These are phyloP conservation scores for Anorthoa munda DNA, from an alignment of 2,888 invertebrate species.

Conservation along the genomic window DNA sequence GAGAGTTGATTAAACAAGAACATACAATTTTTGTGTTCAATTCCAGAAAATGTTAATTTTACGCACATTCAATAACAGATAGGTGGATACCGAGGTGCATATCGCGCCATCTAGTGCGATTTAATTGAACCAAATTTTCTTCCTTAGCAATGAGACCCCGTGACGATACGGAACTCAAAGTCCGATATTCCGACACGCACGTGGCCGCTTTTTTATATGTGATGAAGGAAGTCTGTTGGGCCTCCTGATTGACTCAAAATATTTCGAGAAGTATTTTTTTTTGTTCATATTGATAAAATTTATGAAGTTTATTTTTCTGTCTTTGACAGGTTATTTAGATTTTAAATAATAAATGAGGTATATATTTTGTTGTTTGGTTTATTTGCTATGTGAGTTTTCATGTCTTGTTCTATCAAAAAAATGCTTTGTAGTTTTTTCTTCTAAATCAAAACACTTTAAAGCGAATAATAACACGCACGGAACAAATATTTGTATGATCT, in stretches of 20 bases:
- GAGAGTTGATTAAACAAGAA: too few species aligned
- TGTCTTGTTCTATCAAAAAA: background rate
- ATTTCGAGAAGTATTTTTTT: conserved; percentile 15
- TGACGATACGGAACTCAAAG: background rate
- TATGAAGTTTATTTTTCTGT: background rate
- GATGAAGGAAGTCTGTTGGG: conserved; percentile 36
- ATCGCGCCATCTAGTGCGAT: too few species aligned
- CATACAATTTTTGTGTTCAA: too few species aligned
- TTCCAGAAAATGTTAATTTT: too few species aligned
- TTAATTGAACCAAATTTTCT: too few species aligned
- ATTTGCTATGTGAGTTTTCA: background rate
- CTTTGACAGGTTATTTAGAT: conserved; percentile 14
- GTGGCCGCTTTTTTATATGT: background rate
- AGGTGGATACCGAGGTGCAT: too few species aligned
- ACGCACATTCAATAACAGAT: too few species aligned
- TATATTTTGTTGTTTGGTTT: background rate
- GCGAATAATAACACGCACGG: too few species aligned
- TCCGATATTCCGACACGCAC: background rate
- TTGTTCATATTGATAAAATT: conserved; percentile 31
- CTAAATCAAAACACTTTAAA: too few species aligned
- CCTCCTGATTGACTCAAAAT: conserved; percentile 47
- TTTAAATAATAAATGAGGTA: background rate
- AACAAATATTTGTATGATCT: too few species aligned
- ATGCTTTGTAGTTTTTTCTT: background rate
- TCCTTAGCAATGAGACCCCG: too few species aligned